These are phyloP conservation scores for Forficula auricularia DNA, from an alignment of 1,140 invertebrate genomes.

Conservation along the genomic window DNA sequence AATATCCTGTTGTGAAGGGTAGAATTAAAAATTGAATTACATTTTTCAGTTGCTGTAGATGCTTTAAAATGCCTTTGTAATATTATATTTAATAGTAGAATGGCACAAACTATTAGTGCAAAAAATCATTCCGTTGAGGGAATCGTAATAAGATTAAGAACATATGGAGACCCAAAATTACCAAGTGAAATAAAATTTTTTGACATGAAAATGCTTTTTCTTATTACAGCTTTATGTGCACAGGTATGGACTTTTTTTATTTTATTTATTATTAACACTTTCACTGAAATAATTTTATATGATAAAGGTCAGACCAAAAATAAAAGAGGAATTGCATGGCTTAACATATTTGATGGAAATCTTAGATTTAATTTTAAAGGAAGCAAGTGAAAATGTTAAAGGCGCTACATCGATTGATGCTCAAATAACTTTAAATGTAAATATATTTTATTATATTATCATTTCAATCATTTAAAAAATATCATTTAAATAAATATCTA, in stretches of 20 bases:
- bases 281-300: conserved; percentile 11
- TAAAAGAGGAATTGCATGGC: conserved; percentile 62
- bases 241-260: conserved; percentile 25
- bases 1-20: neutral
- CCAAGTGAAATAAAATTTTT: conserved; percentile 63
- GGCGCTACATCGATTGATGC: conserved; percentile 5
- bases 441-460: neutral
- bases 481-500: conserved; percentile 10
- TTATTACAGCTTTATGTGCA: conserved; percentile 63
- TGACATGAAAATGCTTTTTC: conserved; percentile 74
- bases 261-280: conserved; percentile 14
- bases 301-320: conserved; percentile 33
- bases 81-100: conserved; percentile 62
- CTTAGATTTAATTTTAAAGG: conserved; percentile 50
- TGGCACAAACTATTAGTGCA: conserved; percentile 46
- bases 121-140: conserved; percentile 53
- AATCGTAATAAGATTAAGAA: conserved; percentile 53
- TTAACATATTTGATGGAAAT: conserved; percentile 62
- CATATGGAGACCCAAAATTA: conserved; percentile 36
- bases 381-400: conserved; percentile 22
- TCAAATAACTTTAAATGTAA: conserved; percentile 10
- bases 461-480: neutral
- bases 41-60: conserved; percentile 45
- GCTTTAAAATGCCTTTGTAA: conserved; percentile 80
- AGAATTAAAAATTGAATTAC: neutral